phyloP scores from a whole-genome alignment of 2,797 vertebrate species.

The Pristis pectinata region DNA sequence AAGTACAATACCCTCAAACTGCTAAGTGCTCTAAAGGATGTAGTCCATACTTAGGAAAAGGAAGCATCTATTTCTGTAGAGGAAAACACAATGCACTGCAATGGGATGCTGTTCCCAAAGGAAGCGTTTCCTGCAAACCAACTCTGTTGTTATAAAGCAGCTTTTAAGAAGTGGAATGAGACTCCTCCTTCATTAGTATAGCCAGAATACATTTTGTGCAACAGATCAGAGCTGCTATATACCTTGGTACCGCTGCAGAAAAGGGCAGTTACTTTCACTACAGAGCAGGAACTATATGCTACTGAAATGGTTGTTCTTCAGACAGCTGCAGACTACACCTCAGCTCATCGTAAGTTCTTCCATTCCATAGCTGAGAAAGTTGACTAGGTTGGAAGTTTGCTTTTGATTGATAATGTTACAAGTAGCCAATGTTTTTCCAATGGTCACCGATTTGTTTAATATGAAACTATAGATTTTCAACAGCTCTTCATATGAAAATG shows the following conservation, averaged over 20 bases:
- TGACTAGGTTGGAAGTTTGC: neutral
- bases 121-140: conserved; percentile 33
- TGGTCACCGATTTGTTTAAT: neutral
- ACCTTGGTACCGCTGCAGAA: neutral
- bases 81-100: neutral
- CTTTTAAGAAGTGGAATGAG: conserved; percentile 5
- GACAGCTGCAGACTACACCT: neutral
- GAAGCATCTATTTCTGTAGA: conserved; percentile 15
- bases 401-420: neutral
- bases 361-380: neutral
- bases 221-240: neutral
- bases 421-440: neutral
- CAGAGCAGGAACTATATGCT: neutral
- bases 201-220: neutral
- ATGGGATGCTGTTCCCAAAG: conserved; percentile 28
- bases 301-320: neutral
- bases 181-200: neutral
- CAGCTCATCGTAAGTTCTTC: neutral
- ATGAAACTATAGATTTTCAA: neutral
- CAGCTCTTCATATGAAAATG: neutral
- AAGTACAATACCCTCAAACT: neutral
- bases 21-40: neutral
- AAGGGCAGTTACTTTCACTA: neutral
- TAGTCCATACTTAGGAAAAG: conserved; percentile 22
- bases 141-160: neutral